Conservation (phyloP, 2,888 invertebrate genomes). For the Ectemnius lituratus region DNA sequence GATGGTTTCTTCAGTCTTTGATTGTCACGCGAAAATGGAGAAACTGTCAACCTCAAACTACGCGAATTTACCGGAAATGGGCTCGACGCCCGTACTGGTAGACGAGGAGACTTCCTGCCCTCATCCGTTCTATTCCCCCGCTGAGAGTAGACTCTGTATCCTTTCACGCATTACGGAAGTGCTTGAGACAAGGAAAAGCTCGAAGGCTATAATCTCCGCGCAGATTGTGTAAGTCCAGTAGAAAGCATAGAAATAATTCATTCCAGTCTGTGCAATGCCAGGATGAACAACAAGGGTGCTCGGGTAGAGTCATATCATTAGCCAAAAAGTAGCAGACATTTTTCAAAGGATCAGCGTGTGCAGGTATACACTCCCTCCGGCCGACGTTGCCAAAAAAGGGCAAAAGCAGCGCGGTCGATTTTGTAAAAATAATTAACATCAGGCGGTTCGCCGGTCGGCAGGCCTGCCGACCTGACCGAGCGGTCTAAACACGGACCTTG, state of each 20-base stretch:
- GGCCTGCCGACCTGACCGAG: constrained; percentile 46
- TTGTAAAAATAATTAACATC: constrained; percentile 68
- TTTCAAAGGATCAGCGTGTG: constrained; percentile 12
- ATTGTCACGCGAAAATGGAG: constrained; percentile 57
- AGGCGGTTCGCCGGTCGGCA: constrained; percentile 21
- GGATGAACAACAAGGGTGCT: background rate
- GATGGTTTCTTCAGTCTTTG: constrained; percentile 37
- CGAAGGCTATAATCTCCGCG: background rate
- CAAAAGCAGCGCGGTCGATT: constrained; percentile 49
- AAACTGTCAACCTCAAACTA: constrained; percentile 50
- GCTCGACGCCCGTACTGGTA: constrained; percentile 37
- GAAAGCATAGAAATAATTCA: constrained; percentile 1
- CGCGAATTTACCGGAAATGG: constrained; percentile 52
- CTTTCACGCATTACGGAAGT: background rate
- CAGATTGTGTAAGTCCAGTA: background rate
- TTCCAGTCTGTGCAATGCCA: background rate
- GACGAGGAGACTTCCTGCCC: constrained; percentile 16
- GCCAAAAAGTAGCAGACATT: constrained; percentile 15
- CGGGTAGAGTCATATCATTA: constrained; percentile 28
- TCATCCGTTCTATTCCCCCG: constrained; percentile 19
- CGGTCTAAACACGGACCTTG: constrained; percentile 70
- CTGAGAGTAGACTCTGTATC: constrained; percentile 22
- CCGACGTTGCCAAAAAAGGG: constrained; percentile 40
- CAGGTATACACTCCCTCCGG: background rate
- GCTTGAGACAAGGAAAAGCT: background rate